phyloP scores from a whole-genome alignment of 2,888 invertebrate genomes.

The Charanyca ferruginea region DNA sequence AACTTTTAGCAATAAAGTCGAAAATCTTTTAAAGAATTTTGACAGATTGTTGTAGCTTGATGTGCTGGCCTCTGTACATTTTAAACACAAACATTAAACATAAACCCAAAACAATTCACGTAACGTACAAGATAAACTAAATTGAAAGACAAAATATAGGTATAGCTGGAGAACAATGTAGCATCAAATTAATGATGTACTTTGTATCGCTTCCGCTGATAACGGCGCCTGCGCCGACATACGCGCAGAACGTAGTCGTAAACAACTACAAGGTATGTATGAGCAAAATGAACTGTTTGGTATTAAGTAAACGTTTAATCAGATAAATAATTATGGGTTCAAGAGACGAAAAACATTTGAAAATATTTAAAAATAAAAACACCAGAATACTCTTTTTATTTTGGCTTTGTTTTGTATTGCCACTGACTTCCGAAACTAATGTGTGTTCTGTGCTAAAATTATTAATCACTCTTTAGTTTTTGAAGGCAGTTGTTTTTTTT shows the following conservation, averaged over 20 bases:
- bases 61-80: too few species aligned
- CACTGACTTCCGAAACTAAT: too few species aligned
- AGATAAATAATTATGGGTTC: background rate
- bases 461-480: too few species aligned
- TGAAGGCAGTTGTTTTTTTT: too few species aligned
- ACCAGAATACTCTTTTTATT: too few species aligned
- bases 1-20: too few species aligned
- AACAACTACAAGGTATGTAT: slow-evolving; percentile 4
- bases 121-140: slow-evolving; percentile 19
- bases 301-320: background rate
- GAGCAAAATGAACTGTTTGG: background rate
- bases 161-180: slow-evolving; percentile 42
- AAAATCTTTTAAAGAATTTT: too few species aligned
- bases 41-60: too few species aligned
- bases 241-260: slow-evolving; percentile 18
- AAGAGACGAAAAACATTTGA: background rate
- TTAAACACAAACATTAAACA: background rate
- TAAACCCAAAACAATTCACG: background rate
- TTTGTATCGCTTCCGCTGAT: slow-evolving; percentile 54
- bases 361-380: too few species aligned
- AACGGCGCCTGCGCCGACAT: slow-evolving; percentile 32
- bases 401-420: too few species aligned
- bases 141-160: slow-evolving; percentile 31
- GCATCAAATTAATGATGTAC: slow-evolving; percentile 41
- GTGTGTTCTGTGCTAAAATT: too few species aligned